Evolutionary conservation across 2,797 vertebrate species (phyloP).

Genomic region (Danio albolineatus): DNA sequence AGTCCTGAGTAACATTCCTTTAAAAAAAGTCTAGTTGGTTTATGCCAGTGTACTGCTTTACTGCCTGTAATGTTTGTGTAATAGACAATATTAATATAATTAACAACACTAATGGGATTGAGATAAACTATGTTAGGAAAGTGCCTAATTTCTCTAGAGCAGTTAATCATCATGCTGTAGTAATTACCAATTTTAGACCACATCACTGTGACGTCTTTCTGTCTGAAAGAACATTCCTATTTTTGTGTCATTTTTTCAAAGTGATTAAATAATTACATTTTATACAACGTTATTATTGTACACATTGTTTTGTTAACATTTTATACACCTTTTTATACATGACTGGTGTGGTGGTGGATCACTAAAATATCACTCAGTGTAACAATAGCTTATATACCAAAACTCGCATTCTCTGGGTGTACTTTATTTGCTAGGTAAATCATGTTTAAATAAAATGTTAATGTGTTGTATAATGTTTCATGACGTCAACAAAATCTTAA

Average conservation of each 20-base stretch:
- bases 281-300: neutral
- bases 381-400: too few relatives aligned
- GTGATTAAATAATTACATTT: neutral
- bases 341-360: neutral
- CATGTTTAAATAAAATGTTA: too few relatives aligned
- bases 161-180: neutral
- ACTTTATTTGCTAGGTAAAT: too few relatives aligned
- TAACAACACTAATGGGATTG: constrained; percentile 3
- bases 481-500: too few relatives aligned
- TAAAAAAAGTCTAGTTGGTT: neutral
- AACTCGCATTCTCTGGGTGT: too few relatives aligned
- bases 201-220: constrained; percentile 24
- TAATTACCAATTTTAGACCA: constrained; percentile 4
- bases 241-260: neutral
- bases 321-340: constrained; percentile 23
- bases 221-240: neutral
- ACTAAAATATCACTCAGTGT: too few relatives aligned
- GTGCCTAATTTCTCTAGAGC: neutral
- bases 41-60: neutral
- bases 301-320: neutral
- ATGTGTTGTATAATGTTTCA: too few relatives aligned
- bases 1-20: neutral
- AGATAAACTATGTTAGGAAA: neutral
- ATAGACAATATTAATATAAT: neutral
- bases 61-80: neutral